phyloP scores from a whole-genome alignment of 2,113 vertebrate species.

The Strigops habroptila region DNA sequence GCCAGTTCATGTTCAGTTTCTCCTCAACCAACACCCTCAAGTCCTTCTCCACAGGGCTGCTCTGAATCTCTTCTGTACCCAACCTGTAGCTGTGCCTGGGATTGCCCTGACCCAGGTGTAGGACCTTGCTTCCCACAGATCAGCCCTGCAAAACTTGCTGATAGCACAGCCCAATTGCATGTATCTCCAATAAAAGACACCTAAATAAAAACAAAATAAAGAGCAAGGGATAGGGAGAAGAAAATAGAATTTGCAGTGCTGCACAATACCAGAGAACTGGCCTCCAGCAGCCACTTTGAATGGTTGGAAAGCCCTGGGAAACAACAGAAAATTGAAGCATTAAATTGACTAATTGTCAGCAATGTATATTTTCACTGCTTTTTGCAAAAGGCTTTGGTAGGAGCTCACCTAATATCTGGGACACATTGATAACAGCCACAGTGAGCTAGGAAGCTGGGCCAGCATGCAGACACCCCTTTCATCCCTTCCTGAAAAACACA shows the following conservation, averaged over 20 bases:
- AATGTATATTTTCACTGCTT: neutral
- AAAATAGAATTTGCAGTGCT: neutral
- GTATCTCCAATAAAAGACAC: neutral
- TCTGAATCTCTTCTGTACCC: too few relatives aligned
- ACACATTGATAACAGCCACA: accelerated
- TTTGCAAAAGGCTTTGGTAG: neutral
- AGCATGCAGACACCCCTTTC: neutral
- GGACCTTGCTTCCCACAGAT: neutral
- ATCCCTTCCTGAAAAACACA: neutral
- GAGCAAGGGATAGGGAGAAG: neutral
- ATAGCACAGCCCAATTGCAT: accelerated
- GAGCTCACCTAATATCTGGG: neutral
- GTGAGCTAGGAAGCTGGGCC: neutral
- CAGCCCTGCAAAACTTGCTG: neutral
- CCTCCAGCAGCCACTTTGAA: neutral
- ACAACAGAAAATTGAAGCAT: neutral
- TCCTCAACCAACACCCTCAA: too few relatives aligned
- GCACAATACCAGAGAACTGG: neutral
- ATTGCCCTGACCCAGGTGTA: too few relatives aligned
- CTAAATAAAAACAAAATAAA: neutral
- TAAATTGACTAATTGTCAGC: neutral
- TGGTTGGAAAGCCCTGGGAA: neutral
- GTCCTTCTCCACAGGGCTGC: too few relatives aligned
- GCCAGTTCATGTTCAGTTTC: too few relatives aligned
- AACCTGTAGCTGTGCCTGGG: too few relatives aligned